Base-by-base conservation (phyloP, 1,140 invertebrate genomes). In the Oedothorax gibbosus region DNA sequence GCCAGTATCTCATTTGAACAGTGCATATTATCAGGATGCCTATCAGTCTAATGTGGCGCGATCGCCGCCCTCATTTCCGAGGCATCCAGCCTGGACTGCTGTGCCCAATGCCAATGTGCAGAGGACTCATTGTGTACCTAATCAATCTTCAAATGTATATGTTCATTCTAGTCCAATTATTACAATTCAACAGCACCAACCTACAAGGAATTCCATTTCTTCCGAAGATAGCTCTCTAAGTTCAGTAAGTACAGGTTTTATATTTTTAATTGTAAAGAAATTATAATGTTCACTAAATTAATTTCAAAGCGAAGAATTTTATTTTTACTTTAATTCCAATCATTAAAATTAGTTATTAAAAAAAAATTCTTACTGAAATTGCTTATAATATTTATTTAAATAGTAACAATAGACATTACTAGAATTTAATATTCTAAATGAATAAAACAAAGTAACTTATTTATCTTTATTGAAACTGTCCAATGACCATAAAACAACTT, bases 181-280 rank as follows among this genome's bases (percentile, higher is more conserved):
- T 53, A 75, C 69, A 80, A 35, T 69, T 68, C 78, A 86, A 64
- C 54, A 78, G 15, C 73, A 64, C 65, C 80, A 79, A 51, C 73
- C 86, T 20, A 14, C 65, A 18, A 78, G 86, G 53, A 81, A 86
- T 72, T 86, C 86, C 11, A 50, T 86, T 49, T 86, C 86, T 53
- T 88, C 87, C 2, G 88, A 88, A 57, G 88, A 88, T 72, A 88
- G 88, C 75, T 75, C 73, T 4, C 21, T 86, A 7, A 79, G 86
- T 66, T 84, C 72, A 11, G 86, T 84, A 84, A 79, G 66, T 75
- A 14, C 49, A 60, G 15, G 15, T 57, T 11, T 57, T 57, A 15
- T 11, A 57, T 57, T 11, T 10, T 57, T 57, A 15, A 57, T 57
- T 11, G 56, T 15, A 15, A 57, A 57, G n/a, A n/a, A n/a, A n/a